Evolutionary conservation across 2,797 vertebrate species (phyloP).

Genomic region (Crax fasciolata): DNA sequence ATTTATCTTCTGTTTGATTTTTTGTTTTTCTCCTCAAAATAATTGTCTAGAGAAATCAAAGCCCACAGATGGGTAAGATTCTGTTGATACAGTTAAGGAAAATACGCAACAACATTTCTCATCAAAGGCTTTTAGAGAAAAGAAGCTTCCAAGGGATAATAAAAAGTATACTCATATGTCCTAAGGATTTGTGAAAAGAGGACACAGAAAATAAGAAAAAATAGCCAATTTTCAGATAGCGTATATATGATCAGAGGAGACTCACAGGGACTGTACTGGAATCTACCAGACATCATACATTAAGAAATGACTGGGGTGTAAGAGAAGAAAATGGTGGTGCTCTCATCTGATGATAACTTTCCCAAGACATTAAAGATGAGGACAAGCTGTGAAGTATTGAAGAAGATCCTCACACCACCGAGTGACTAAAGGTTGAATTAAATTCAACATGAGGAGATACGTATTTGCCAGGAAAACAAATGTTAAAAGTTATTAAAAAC

Average conservation of each 20-base stretch:
- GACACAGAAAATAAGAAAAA: neutral
- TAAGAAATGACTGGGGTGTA: neutral
- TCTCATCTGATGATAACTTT: neutral
- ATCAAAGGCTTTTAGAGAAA: neutral
- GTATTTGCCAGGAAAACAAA: neutral
- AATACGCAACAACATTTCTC: neutral
- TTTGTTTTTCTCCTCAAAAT: neutral
- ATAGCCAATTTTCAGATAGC: neutral
- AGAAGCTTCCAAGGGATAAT: neutral
- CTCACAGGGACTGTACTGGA: neutral
- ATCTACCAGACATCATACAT: neutral
- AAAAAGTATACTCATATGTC: neutral
- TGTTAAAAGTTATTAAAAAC: neutral
- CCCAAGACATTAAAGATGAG: neutral
- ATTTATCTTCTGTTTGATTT: neutral
- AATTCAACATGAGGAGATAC: neutral
- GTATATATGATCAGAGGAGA: neutral
- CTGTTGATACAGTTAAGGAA: neutral
- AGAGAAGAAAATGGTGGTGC: neutral
- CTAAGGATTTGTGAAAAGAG: neutral
- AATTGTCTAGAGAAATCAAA: neutral
- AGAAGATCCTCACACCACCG: neutral
- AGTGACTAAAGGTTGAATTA: neutral
- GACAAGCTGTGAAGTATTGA: neutral
- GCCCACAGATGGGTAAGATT: neutral